These are phyloP conservation scores for Beroe forskalii DNA, from an alignment of 37 sponge, comb jelly and placozoan genomes.

Conservation along the genomic window DNA sequence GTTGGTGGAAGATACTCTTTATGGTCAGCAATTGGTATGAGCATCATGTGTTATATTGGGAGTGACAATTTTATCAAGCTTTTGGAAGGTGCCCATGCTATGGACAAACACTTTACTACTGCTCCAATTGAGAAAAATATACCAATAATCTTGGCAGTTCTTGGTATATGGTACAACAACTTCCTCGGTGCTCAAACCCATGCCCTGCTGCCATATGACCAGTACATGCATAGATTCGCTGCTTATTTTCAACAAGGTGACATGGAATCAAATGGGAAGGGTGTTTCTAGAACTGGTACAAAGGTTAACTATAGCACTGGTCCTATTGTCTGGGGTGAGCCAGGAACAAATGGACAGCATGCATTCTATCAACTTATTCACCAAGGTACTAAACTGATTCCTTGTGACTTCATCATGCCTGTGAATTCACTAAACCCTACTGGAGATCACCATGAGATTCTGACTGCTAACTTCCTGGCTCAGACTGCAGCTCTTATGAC, in stretches of 20 bases:
- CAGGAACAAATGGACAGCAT: constrained; percentile 99
- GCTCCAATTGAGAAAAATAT: constrained; percentile 95
- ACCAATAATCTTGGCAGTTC: constrained; percentile 88
- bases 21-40: constrained; percentile 97
- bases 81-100: constrained; percentile 90
- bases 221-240: constrained; percentile 93
- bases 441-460: constrained; percentile 96
- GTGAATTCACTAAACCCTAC: constrained; percentile 92
- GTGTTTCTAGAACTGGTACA: constrained; percentile 76
- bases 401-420: constrained; percentile 96
- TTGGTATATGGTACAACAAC: constrained; percentile 99
- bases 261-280: constrained; percentile 99
- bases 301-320: constrained; percentile 92
- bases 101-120: constrained; percentile 91
- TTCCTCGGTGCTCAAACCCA: constrained; percentile 96
- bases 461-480: constrained; percentile 94
- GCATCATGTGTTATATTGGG: constrained; percentile 86
- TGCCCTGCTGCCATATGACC: constrained; percentile 96
- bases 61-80: constrained; percentile 95
- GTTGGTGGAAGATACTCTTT: constrained; percentile 98
- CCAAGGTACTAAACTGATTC: constrained; percentile 96
- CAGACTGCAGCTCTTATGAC: constrained; percentile 97
- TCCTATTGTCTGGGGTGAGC: constrained; percentile 99
- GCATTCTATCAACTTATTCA: constrained; percentile 99
- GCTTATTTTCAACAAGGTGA: constrained; percentile 98